Evolutionary conservation across 2,797 vertebrate species (phyloP).

Genomic region (Heteromormyrus szaboi): DNA sequence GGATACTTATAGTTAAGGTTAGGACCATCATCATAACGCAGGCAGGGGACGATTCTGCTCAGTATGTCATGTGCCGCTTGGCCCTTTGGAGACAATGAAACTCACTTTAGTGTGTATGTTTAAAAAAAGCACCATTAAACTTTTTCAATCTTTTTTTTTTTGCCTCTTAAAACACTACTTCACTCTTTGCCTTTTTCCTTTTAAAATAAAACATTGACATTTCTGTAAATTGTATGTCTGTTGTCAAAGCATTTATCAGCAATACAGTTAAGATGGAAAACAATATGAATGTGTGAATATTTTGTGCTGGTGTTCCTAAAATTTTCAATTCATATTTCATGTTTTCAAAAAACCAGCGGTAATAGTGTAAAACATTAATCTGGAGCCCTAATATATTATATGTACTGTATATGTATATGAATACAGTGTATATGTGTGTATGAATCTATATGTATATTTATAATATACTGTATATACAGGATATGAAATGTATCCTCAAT

Average conservation of each 20-base stretch:
- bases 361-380: background rate
- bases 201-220: background rate
- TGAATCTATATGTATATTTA: background rate
- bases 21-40: background rate
- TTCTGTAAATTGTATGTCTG: background rate
- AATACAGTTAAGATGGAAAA: background rate
- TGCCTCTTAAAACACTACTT: background rate
- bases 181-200: background rate
- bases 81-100: background rate
- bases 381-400: background rate
- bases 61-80: background rate
- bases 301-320: background rate
- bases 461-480: background rate
- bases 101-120: background rate
- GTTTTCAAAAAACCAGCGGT: background rate
- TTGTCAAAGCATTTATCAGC: background rate
- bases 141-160: background rate
- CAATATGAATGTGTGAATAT: background rate
- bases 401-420: background rate
- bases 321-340: background rate
- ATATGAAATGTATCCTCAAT: background rate
- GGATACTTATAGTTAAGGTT: no score
- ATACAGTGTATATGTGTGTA: background rate
- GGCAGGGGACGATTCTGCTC: background rate
- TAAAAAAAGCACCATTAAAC: background rate